Evolutionary conservation across 2,113 vertebrate genomes (phyloP).

Genomic region (Trochalopteron elliotii): DNA sequence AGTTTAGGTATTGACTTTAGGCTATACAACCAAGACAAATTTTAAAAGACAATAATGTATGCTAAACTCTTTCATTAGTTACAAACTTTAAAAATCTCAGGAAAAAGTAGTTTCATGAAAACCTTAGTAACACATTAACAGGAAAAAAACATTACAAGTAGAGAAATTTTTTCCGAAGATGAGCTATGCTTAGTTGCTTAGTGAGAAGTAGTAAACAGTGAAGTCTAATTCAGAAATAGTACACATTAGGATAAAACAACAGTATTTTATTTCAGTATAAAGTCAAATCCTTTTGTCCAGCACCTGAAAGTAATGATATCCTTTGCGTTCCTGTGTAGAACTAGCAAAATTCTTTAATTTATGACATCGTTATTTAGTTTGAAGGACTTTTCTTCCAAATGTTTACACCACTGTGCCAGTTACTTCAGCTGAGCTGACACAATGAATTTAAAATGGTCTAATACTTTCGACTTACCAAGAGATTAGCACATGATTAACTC

Average conservation of each 20-base stretch:
- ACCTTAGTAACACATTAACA: background rate
- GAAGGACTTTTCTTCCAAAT: slow-evolving; percentile 61
- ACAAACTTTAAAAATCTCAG: background rate
- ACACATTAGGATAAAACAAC: slow-evolving; percentile 38
- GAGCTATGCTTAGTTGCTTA: background rate
- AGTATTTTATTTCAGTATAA: slow-evolving; percentile 38
- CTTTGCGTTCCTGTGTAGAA: slow-evolving; percentile 47
- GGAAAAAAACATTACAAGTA: background rate
- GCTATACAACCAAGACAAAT: background rate
- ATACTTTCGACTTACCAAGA: slow-evolving; percentile 74
- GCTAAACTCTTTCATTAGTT: background rate
- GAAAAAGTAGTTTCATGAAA: background rate
- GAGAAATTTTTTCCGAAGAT: background rate
- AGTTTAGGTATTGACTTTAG: background rate
- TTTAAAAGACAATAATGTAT: background rate
- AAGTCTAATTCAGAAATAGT: slow-evolving; percentile 34
- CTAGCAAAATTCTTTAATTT: slow-evolving; percentile 58
- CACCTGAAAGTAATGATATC: slow-evolving; percentile 40
- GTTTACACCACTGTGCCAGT: slow-evolving; percentile 61
- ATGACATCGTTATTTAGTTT: slow-evolving; percentile 62
- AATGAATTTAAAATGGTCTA: slow-evolving; percentile 76
- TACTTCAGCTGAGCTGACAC: slow-evolving; percentile 68
- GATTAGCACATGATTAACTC: slow-evolving; percentile 78
- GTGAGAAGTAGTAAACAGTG: slow-evolving; percentile 28
- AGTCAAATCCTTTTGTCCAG: slow-evolving; percentile 46